Percentiles rank a stretch among this genome's conserved stretches.
Conservation (phyloP, 2,888 invertebrate species). For the Tyria jacobaeae region DNA sequence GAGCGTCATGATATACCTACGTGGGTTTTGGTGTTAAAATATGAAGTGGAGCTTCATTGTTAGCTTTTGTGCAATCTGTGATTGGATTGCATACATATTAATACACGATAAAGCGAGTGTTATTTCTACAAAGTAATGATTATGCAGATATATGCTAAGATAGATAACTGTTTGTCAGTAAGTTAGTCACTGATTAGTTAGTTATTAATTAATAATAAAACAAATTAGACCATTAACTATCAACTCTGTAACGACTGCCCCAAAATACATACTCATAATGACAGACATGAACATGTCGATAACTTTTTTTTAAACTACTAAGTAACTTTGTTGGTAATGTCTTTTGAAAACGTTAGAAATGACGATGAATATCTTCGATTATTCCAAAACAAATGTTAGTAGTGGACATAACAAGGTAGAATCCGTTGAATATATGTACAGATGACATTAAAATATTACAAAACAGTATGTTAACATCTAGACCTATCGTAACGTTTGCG, state of each 20-base stretch:
- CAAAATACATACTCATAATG: neutral
- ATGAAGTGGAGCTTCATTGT: too few species aligned
- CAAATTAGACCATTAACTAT: too few species aligned
- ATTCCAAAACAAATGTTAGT: neutral
- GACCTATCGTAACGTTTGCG: constrained; percentile 81
- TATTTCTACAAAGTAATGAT: neutral
- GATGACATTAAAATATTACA: constrained; percentile 40
- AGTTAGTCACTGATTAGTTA: too few species aligned
- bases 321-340: neutral
- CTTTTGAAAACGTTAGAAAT: neutral
- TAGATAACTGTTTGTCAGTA: too few species aligned
- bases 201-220: too few species aligned
- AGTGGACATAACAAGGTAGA: neutral
- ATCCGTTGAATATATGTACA: constrained; percentile 30
- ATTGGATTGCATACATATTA: too few species aligned
- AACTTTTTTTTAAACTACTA: neutral
- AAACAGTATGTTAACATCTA: constrained; percentile 49
- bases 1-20: too few species aligned
- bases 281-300: neutral
- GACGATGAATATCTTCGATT: neutral
- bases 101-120: too few species aligned
- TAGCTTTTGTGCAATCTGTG: too few species aligned
- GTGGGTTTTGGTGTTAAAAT: too few species aligned
- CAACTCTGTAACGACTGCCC: neutral
- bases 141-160: too few species aligned